These are phyloP conservation scores for Adelosebastes latens DNA, from an alignment of 2,797 vertebrate species.

Conservation along the genomic window DNA sequence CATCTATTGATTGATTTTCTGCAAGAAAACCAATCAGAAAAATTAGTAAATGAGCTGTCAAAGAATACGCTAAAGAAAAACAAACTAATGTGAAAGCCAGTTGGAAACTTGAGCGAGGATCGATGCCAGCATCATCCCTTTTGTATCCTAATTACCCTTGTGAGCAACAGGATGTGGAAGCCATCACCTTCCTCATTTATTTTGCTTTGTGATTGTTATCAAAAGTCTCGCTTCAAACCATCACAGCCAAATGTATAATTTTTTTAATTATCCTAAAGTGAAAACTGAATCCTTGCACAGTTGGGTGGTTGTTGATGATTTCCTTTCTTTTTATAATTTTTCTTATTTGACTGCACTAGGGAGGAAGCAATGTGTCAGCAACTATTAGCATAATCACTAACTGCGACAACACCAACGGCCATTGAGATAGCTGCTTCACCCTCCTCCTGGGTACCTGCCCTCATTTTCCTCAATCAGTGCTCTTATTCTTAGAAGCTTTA, in stretches of 20 bases:
- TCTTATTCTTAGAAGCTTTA: conserved; percentile 54
- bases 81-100: background rate
- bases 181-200: background rate
- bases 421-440: background rate
- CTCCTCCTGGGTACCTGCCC: conserved; percentile 30
- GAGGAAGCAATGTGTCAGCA: conserved; percentile 40
- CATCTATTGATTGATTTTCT: no score
- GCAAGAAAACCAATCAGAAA: background rate
- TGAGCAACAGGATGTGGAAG: background rate
- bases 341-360: background rate
- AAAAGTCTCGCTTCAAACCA: background rate
- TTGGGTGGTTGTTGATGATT: conserved; percentile 3
- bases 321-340: background rate
- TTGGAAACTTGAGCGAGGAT: background rate
- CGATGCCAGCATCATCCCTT: background rate
- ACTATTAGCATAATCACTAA: conserved; percentile 46
- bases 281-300: background rate
- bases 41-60: background rate
- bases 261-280: background rate
- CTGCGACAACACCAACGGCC: conserved; percentile 30
- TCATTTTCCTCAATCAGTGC: conserved; percentile 52
- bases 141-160: background rate
- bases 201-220: background rate
- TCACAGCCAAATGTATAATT: background rate
- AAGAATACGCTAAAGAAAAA: background rate